These are phyloP conservation scores for Heteractis magnifica DNA, from an alignment of 92 coral and sea anemone species.

Conservation along the genomic window DNA sequence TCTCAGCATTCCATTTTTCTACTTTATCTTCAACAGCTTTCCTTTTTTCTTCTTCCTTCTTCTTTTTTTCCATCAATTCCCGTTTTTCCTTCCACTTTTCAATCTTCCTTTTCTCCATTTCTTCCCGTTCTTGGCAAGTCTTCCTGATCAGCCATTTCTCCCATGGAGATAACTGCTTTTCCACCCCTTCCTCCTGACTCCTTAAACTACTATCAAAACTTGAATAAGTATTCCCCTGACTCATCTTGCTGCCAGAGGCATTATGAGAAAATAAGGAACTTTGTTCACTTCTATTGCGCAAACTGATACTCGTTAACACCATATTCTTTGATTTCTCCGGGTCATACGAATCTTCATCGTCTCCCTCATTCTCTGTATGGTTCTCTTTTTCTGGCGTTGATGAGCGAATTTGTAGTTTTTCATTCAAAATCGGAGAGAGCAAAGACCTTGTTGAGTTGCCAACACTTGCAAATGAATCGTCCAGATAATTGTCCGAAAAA, in stretches of 20 bases:
- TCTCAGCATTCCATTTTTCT: slow-evolving; percentile 63
- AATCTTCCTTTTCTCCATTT: slow-evolving; percentile 37
- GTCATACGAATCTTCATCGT: slow-evolving; percentile 17
- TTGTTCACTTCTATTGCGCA: slow-evolving; percentile 6
- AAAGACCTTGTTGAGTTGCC: slow-evolving; percentile 97
- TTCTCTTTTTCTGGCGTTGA: slow-evolving; percentile 22
- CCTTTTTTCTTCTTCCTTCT: slow-evolving; percentile 39
- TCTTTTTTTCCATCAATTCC: slow-evolving; percentile 42
- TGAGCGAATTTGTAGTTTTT: slow-evolving; percentile 21
- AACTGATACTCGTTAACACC: slow-evolving; percentile 32
- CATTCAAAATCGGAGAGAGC: slow-evolving; percentile 63
- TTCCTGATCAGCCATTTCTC: slow-evolving; percentile 87
- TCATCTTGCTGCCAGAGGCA: neutral
- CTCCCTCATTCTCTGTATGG: neutral
- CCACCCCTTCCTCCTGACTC: slow-evolving; percentile 24
- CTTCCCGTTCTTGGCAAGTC: slow-evolving; percentile 73
- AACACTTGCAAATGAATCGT: slow-evolving; percentile 85
- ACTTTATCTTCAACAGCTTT: slow-evolving; percentile 58
- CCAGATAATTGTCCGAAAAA: slow-evolving; percentile 48
- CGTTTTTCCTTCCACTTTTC: slow-evolving; percentile 48
- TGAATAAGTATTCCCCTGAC: neutral
- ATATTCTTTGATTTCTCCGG: slow-evolving; percentile 24
- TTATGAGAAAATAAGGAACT: neutral
- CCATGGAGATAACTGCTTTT: slow-evolving; percentile 69
- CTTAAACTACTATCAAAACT: slow-evolving; percentile 7